Evolutionary conservation across 2,797 vertebrate species (phyloP), one percentile per base, ranked within the genome.

Genomic region (Atherinosoma microstoma): DNA sequence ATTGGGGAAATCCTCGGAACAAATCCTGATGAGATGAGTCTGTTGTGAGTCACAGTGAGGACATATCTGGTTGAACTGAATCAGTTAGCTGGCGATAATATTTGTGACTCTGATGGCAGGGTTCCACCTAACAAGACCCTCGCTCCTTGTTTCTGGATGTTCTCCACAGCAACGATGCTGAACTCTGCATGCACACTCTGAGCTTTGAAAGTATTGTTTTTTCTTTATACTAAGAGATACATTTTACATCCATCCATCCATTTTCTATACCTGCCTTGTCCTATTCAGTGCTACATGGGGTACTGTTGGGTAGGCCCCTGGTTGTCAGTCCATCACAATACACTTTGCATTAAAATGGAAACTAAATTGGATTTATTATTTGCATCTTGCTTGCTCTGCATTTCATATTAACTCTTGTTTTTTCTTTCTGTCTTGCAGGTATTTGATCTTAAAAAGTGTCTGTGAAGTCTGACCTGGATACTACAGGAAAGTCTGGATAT

Each of bases 121-220:
- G 32, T 64, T 76, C 59, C 70, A 49, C 22, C 12, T 69, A 82
- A 82, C 58, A 30, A 80, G 73, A 30, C 65, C 65, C 70, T 68
- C 16, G 27, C 67, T 85, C 76, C 83, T 82, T 87, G 67, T 79
- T 80, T 82, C 71, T 78, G 49, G 58, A 42, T 78, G 65, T 64
- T 75, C 70, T 73, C 58, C 58, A 64, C 62, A 69, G 70, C 72
- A 82, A 58, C 65, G 30, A 6, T 7, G 34, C 22, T 22, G 5
- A 32, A 67, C 53, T 35, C 20, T 15, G 42, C 47, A 62, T 18
- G 4, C 27, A 49, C 45, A 68, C 12, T 18, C 12, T 18, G 6
- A 59, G 1, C 1, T 5, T 56, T 61, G 5, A 63, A 42, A 74
- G 35, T 38, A 27, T 0, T 22, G 32, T 45, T 38, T 32, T 69